Percentiles rank a stretch among this genome's conserved stretches.
Conservation (phyloP, 2,797 vertebrate genomes). For the Hypotaenidia okinawae region DNA sequence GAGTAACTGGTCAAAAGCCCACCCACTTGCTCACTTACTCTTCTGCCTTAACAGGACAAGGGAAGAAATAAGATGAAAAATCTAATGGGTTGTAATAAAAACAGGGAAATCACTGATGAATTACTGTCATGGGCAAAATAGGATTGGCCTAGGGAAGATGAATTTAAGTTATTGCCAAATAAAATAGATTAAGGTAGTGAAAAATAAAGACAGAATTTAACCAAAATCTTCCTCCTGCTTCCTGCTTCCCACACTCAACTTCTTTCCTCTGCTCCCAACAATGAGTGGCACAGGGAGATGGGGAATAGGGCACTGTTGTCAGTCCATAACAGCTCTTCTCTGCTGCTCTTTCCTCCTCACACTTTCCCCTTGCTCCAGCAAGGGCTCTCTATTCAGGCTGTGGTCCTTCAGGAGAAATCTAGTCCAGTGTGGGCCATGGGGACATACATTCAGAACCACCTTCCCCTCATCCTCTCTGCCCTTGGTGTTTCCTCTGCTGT, state of each 20-base stretch:
- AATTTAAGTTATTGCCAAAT: background rate
- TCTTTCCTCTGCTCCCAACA: background rate
- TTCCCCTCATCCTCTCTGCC: background rate
- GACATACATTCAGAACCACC: background rate
- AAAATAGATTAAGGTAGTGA: background rate
- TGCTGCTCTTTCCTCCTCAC: background rate
- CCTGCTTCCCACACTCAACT: background rate
- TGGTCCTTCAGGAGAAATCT: background rate
- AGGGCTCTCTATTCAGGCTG: background rate
- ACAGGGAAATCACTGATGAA: background rate
- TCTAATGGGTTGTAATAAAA: background rate
- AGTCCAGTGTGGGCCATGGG: too few species aligned
- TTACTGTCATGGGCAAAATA: background rate
- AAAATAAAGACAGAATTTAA: background rate
- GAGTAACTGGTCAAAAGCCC: background rate
- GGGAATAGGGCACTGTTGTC: background rate
- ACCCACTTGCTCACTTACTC: background rate
- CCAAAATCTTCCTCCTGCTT: background rate
- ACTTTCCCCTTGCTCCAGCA: background rate
- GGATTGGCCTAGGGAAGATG: background rate
- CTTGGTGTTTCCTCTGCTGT: background rate
- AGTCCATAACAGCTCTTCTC: background rate
- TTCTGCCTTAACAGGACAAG: background rate
- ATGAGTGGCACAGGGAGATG: rapidly evolving
- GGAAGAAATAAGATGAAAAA: background rate